Base-by-base conservation (phyloP, 2,888 invertebrate species). In the Caenorhabditis sinica region DNA sequence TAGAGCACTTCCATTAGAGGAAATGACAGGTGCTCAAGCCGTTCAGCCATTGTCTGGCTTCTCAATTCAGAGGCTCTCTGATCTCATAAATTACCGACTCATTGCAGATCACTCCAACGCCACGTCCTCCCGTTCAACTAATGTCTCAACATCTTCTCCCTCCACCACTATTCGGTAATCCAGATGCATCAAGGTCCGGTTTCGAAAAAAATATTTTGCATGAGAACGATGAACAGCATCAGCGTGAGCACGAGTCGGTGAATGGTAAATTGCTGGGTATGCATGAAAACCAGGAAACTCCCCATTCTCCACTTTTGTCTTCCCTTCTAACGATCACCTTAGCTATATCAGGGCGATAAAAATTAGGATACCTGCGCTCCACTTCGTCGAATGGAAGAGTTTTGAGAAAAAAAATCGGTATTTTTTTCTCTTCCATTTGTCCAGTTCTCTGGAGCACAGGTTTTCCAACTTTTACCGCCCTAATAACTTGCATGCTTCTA, bases 131-230 rank as follows among this genome's bases (percentile, higher is more conserved):
- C 4, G 8, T 51, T 36, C 33, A 49, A 40, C 20, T 49, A 0
- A 72, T 49, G 9, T 69, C 69, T 17, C 56, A 36, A 25, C 45
- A 65, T 28, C 56, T 56, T 28, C 56, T 69, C 36, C 69, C 53
- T 15, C 69, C 69, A 30, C 51, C 68, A 25, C 11, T 56, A 6
- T 5, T 1, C 23, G 17, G 11, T 2, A 28, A 13, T 20, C 23
- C 15, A 23, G 13, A 33, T n/a, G 2, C 23, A 13, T 20, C 28
- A 1, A 68, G 68, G 68, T 53, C 51, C 6, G 66, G n/a, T 68
- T 13, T 20, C 1, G 23, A 30, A 8, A 30, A 30, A 17, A 36
- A 56, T 49, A 8, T 3, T 13, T 49, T n/a, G n/a, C 11, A 51
- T 23, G 11, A 30, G 36, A 4, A 36, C 6, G 68, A 53, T 23